Evolutionary conservation across 2,888 invertebrate species (phyloP).

Genomic region (Gandaritis pyraliata): DNA sequence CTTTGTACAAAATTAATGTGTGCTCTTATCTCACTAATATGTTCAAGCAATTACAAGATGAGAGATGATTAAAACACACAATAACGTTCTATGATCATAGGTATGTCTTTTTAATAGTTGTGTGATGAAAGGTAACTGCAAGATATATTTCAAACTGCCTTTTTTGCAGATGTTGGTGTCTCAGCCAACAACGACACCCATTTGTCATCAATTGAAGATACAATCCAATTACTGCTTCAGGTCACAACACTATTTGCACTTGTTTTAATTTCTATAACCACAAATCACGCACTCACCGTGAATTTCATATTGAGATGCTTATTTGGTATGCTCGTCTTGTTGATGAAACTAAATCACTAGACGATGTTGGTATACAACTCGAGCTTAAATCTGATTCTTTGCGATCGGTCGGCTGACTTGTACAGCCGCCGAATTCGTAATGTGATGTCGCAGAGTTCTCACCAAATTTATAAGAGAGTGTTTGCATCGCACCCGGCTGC

Average conservation of each 20-base stretch:
- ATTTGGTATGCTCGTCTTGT: conserved; percentile 67
- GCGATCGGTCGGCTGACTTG: conserved; percentile 71
- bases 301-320: conserved; percentile 79
- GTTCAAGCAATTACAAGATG: conserved; percentile 22
- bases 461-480: conserved; percentile 83
- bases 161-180: background rate
- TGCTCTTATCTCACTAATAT: conserved; percentile 30
- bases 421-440: conserved; percentile 83
- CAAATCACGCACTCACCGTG: conserved; percentile 79
- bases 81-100: conserved; percentile 13
- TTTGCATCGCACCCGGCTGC: conserved; percentile 62
- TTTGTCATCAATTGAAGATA: conserved; percentile 15
- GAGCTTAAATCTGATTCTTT: conserved; percentile 56
- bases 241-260: conserved; percentile 45
- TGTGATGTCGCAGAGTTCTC: conserved; percentile 78
- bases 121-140: background rate
- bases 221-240: conserved; percentile 26
- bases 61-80: conserved; percentile 9
- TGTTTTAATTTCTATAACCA: conserved; percentile 43
- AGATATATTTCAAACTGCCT: conserved; percentile 1
- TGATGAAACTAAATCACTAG: conserved; percentile 76
- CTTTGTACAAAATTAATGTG: conserved; percentile 56
- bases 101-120: conserved; percentile 10
- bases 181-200: conserved; percentile 11
- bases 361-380: conserved; percentile 63